Base-by-base conservation (phyloP, 1,140 invertebrate genomes). In the Drosophila melanica region DNA sequence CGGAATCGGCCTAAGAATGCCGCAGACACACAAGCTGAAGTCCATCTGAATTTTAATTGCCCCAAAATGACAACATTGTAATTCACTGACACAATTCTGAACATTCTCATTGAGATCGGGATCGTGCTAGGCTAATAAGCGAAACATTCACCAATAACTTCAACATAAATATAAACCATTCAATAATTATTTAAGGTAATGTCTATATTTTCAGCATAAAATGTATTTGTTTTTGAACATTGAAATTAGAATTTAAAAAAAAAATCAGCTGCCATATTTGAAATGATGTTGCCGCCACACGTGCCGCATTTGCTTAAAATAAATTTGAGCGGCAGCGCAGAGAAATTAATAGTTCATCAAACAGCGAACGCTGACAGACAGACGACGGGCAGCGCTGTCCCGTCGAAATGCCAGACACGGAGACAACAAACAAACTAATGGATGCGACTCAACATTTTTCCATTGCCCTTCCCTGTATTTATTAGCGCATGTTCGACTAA, bases 261-360 rank as follows among this genome's bases (percentile, higher is more conserved):
- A n/a, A n/a, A n/a, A n/a, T n/a, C 58, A 50, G 59, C 69, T 79
- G 60, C 20, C 64, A 63, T 68, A 65, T 64, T 58, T 58, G 51
- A 65, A 66, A 50, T 62, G 55, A 75, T 81, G 69, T 70, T 74
- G 59, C 48, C 58, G 60, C 27, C 79, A 86, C 81, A 86, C 81
- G 81, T 86, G 81, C 81, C 81, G 45, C 81, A 78, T 68, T 78
- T 86, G 81, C 70, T 78, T 60, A 78, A 86, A 86, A 86, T 86
- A 86, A 72, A 75, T 79, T 70, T 77, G 39, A 72, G 53, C 42
- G 59, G 57, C 66, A 58, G 51, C 60, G 47, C 64, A 60, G 59
- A 76, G 65, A 87, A 87, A 87, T 82, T 82, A 84, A 87, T 89
- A 87, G 84, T 84, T 87, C 77, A 89, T 87, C 84, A 89, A 68